Evolutionary conservation across 1,140 invertebrate species (phyloP).

Genomic region (Drosophila neocordata): DNA sequence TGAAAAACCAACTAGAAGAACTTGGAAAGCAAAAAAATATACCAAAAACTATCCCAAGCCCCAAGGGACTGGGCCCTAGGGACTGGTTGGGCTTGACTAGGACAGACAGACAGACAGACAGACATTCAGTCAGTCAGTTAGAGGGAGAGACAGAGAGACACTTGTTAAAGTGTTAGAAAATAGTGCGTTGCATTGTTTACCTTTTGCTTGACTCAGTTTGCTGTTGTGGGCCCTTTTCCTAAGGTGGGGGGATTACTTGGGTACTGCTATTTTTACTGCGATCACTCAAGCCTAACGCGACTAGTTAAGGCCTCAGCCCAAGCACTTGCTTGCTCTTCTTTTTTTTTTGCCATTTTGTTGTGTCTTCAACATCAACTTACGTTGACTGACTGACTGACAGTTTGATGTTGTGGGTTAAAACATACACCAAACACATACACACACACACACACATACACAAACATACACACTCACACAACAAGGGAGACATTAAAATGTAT

Average conservation of each 20-base stretch:
- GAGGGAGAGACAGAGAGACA: conserved; percentile 46
- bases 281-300: conserved; percentile 75
- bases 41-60: conserved; percentile 38
- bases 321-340: conserved; percentile 15
- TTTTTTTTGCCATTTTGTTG: conserved; percentile 35
- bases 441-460: conserved; percentile 18
- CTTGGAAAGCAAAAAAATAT: conserved; percentile 49
- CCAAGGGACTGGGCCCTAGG: neutral
- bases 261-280: conserved; percentile 58
- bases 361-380: conserved; percentile 63
- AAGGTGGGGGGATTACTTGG: neutral
- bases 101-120: conserved; percentile 28
- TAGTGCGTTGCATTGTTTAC: conserved; percentile 81
- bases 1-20: conserved; percentile 59
- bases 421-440: conserved; percentile 21
- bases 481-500: conserved; percentile 53
- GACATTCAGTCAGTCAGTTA: conserved; percentile 22
- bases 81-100: neutral
- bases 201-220: conserved; percentile 71
- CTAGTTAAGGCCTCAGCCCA: conserved; percentile 41
- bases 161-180: conserved; percentile 80
- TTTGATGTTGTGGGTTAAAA: conserved; percentile 48
- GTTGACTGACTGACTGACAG: conserved; percentile 66
- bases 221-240: conserved; percentile 43
- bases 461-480: conserved; percentile 30